phyloP scores from a whole-genome alignment of 2,888 invertebrate genomes.

The Volucella bombylans region DNA sequence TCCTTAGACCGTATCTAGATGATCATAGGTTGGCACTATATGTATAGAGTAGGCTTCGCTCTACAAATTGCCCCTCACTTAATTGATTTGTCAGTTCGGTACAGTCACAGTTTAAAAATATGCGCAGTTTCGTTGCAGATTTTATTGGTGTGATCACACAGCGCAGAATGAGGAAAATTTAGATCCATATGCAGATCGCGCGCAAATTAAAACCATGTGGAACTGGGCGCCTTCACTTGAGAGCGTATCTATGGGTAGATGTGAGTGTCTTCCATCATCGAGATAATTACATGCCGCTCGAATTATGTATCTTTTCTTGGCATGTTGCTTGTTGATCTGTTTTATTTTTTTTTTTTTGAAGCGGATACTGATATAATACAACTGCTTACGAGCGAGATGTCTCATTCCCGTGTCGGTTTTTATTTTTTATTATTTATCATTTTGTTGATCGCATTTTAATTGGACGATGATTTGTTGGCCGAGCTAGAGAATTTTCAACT shows the following conservation, averaged over 20 bases:
- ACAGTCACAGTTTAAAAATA: slow-evolving; percentile 44
- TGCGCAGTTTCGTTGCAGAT: neutral
- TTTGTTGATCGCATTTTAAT: slow-evolving; percentile 73
- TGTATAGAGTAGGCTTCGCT: slow-evolving; percentile 39
- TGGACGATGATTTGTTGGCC: slow-evolving; percentile 71
- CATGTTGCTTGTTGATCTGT: neutral
- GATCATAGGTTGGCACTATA: slow-evolving; percentile 12
- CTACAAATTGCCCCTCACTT: slow-evolving; percentile 46
- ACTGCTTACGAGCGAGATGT: slow-evolving; percentile 51
- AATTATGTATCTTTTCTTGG: slow-evolving; percentile 50
- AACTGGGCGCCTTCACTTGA: slow-evolving; percentile 30
- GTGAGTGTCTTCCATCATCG: slow-evolving; percentile 66
- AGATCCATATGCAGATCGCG: slow-evolving; percentile 56
- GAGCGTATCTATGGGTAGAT: slow-evolving; percentile 5
- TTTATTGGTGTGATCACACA: neutral
- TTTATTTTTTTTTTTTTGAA: slow-evolving; percentile 41
- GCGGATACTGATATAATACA: slow-evolving; percentile 9
- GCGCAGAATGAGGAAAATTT: slow-evolving; percentile 28
- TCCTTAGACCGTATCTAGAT: slow-evolving; percentile 1
- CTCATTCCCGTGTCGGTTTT: slow-evolving; percentile 34
- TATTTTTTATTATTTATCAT: slow-evolving; percentile 51
- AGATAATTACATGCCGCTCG: slow-evolving; percentile 73
- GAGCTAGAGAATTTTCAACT: slow-evolving; percentile 51
- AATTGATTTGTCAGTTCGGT: slow-evolving; percentile 71
- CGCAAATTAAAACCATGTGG: slow-evolving; percentile 63